Evolutionary conservation across 2,113 vertebrate species (phyloP).

Genomic region (Cricetomys ansorgei): DNA sequence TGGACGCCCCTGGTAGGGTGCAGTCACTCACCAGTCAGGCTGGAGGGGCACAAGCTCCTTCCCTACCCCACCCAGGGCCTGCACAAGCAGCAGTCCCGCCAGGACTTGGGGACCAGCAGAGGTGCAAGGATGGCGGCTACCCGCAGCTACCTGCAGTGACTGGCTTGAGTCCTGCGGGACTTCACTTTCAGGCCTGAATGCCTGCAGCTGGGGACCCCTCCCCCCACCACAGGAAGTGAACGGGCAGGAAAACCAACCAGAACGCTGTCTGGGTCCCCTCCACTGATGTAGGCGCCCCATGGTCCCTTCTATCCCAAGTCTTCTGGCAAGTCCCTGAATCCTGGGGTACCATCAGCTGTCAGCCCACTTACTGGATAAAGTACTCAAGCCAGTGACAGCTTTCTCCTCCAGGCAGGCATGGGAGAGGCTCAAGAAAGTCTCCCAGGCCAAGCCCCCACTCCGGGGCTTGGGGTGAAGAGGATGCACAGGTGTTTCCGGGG

Average conservation of each 20-base stretch:
- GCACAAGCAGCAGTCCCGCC: not conserved
- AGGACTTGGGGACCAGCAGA: not conserved
- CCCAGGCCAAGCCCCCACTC: not conserved
- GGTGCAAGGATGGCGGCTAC: not conserved
- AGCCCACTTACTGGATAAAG: not conserved
- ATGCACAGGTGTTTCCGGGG: slow-evolving; percentile 81
- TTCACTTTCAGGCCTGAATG: not conserved
- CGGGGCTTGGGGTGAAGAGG: not conserved
- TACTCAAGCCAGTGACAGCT: not conserved
- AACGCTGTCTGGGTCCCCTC: slow-evolving; percentile 2
- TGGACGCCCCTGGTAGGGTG: too few relatives aligned
- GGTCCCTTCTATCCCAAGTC: not conserved
- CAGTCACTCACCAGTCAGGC: not conserved
- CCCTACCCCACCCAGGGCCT: not conserved
- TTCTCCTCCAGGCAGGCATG: not conserved
- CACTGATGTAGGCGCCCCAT: slow-evolving; percentile 41
- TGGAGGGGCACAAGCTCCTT: not conserved
- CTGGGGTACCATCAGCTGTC: not conserved
- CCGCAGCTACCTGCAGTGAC: not conserved
- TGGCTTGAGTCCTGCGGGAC: not conserved
- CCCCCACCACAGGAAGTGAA: slow-evolving; percentile 73
- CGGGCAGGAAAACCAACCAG: slow-evolving; percentile 68
- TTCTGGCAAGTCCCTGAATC: not conserved
- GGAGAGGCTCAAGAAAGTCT: not conserved
- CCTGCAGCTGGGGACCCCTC: slow-evolving; percentile 57